Evolutionary conservation across 2,797 vertebrate species (phyloP).

Genomic region (Emys orbicularis): DNA sequence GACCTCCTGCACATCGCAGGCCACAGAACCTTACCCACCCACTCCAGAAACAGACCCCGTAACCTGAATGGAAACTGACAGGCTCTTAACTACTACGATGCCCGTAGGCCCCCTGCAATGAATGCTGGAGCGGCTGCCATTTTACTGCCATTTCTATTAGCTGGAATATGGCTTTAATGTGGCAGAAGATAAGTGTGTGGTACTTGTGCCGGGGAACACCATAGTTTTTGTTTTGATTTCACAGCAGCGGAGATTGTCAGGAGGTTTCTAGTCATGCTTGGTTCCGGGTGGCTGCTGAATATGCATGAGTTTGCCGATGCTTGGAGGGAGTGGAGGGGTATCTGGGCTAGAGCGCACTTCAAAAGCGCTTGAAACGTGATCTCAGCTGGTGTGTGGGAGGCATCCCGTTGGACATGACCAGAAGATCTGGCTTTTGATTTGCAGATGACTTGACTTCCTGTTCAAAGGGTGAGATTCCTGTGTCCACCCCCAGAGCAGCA

Average conservation of each 20-base stretch:
- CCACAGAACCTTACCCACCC: not conserved
- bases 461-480: not conserved
- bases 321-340: not conserved
- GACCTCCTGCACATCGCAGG: not conserved
- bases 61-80: not conserved
- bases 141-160: not conserved
- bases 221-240: not conserved
- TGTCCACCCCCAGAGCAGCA: not conserved
- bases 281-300: not conserved
- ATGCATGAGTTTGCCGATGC: not conserved
- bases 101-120: not conserved
- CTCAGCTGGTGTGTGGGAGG: not conserved
- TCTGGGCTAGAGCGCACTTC: not conserved
- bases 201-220: not conserved
- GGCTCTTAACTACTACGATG: not conserved
- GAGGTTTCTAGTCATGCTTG: not conserved
- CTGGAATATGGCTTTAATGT: not conserved
- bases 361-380: not conserved
- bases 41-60: not conserved
- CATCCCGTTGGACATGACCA: not conserved
- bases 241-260: not conserved
- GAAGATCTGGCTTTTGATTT: not conserved
- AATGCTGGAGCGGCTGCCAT: not conserved
- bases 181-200: not conserved
- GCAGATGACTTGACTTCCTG: not conserved